Base-by-base conservation (phyloP, 2,888 invertebrate species). In the Microchrysa polita region DNA sequence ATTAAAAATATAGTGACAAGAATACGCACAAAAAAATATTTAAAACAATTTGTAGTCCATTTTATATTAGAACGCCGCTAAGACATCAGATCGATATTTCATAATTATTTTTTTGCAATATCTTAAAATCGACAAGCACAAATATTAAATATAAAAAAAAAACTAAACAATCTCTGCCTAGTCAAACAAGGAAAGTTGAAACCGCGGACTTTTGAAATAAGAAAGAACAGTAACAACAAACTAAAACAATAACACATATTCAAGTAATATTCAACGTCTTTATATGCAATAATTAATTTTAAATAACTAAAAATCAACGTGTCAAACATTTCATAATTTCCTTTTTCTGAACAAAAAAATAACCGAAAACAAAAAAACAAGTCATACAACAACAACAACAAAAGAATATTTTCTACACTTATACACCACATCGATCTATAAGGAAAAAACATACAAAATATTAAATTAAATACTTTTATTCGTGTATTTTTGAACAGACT, bases 321-420 rank as follows among this genome's bases (percentile, higher is more conserved):
- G n/a, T n/a, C 52, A 53, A 67, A 23, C 9, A 14, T 48, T 12
- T 44, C 16, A 65, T 22, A 7, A 9, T 14, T 65, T 65, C 14
- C 48, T 44, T 65, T 34, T 65, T 65, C 18, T 22, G n/a, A n/a
- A n/a, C n/a, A n/a, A 48, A 63, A 65, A 9, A 65, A 5, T 34
- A 34, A 34, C 7, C 2, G 7, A 34, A 5, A 5, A 34, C 2
- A 5, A 34, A 5, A 34, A 34, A 34, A 34, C 27, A 34, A 34
- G 27, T 2, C 65, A 65, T 65, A 65, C 44, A 65, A 34, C 27
- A 65, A 52, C n/a, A n/a, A n/a, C n/a, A n/a, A 67, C 5, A 67
- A 42, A 57, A 69, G n/a, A 16, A 69, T 69, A 69, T 69, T 69
- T 69, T 69, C 69, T 69, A 69, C 69, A 69, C 40, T 40, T 69